Evolutionary conservation across 2,113 vertebrate species (phyloP).

Genomic region (Cryptomyrus ogoouensis): DNA sequence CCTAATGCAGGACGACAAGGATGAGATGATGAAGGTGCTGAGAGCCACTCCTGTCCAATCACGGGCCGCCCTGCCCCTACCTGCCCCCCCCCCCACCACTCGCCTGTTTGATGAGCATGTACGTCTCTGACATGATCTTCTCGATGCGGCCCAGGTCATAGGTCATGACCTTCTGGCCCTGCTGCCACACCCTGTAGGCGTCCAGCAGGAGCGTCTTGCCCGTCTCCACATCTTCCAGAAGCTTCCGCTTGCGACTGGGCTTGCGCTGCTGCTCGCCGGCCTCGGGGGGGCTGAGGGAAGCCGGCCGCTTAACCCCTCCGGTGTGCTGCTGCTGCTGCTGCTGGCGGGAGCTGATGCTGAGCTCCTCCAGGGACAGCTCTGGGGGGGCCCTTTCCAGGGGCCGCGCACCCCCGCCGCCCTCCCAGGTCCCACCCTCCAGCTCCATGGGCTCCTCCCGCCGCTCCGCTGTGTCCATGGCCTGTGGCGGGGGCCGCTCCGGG

Average conservation of each 20-base stretch:
- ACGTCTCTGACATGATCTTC: conserved; percentile 96
- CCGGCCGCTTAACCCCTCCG: conserved; percentile 33
- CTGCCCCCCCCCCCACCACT: not conserved
- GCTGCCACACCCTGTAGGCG: conserved; percentile 94
- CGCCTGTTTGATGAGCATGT: conserved; percentile 98
- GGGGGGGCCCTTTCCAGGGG: conserved; percentile 64
- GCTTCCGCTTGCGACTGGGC: conserved; percentile 77
- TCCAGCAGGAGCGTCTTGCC: conserved; percentile 87
- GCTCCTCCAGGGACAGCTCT: conserved; percentile 88
- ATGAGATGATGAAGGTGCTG: not conserved
- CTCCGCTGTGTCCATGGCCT: conserved; percentile 55
- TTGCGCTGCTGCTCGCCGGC: conserved; percentile 53
- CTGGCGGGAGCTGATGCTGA: conserved; percentile 81
- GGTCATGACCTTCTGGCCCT: conserved; percentile 91
- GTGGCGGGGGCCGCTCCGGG: conserved; percentile 48
- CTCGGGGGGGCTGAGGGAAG: conserved; percentile 26
- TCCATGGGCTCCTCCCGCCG: conserved; percentile 79
- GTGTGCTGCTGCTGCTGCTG: conserved; percentile 45
- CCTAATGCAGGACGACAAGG: not conserved
- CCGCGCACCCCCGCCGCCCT: conserved; percentile 40
- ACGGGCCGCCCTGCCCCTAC: not conserved
- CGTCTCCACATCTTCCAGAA: conserved; percentile 74
- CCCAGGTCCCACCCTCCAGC: conserved; percentile 58
- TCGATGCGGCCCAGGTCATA: conserved; percentile 88
- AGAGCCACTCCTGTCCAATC: not conserved